Percentiles rank a stretch among this genome's conserved stretches.
These are phyloP conservation scores for Euura saliciscinereae DNA, from an alignment of 1,140 invertebrate genomes.

Conservation along the genomic window DNA sequence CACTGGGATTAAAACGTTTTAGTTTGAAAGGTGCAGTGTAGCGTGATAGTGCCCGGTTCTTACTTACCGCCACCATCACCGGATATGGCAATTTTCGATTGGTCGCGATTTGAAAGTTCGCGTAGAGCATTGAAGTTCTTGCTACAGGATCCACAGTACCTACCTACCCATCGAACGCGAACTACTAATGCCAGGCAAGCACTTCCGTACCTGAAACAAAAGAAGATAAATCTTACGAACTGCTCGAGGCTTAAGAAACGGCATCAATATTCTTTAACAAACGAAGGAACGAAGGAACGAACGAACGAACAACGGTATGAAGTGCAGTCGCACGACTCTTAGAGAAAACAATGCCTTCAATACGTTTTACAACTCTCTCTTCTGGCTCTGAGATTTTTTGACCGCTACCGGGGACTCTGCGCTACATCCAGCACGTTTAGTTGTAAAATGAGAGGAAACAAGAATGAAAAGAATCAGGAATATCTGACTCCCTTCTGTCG, in stretches of 20 bases:
- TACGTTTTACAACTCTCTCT: constrained; percentile 5
- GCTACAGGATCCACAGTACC: not conserved
- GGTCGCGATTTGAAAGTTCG: not conserved
- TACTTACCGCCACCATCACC: not conserved
- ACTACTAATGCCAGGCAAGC: constrained; percentile 1
- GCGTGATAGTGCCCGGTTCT: no score
- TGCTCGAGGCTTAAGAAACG: not conserved
- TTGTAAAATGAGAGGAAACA: not conserved
- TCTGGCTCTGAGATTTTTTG: not conserved
- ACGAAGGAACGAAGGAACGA: not conserved
- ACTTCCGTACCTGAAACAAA: constrained; percentile 7
- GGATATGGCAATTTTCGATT: not conserved
- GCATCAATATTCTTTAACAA: constrained; percentile 7
- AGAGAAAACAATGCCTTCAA: constrained; percentile 2
- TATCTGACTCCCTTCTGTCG: not conserved
- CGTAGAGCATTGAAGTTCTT: not conserved
- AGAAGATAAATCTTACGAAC: constrained; percentile 1
- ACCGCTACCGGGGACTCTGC: not conserved
- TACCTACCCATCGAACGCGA: not conserved
- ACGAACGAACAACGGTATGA: not conserved
- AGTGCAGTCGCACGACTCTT: constrained; percentile 1
- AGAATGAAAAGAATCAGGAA: not conserved
- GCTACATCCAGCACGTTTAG: not conserved
- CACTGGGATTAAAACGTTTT: no score
- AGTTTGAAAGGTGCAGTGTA: no score